A percentile compares a stretch with the other conserved stretches of the same genome.
These are phyloP conservation scores for Meloidogyne hapla DNA, from an alignment of 1,140 invertebrate species.

Conservation along the genomic window DNA sequence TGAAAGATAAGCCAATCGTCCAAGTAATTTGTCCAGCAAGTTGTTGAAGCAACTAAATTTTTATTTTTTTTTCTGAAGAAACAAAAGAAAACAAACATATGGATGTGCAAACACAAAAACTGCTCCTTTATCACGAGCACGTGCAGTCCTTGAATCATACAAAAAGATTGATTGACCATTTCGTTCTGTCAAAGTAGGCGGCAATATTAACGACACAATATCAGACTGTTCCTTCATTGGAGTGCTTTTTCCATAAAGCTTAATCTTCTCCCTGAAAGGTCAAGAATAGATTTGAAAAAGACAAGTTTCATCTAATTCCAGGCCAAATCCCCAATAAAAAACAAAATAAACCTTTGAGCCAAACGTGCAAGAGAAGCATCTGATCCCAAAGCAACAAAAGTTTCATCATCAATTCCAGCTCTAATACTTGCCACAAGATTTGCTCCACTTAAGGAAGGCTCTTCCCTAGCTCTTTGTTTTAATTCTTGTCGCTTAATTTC, in stretches of 20 bases:
- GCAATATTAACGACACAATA: background rate
- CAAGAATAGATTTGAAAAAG: too few relatives aligned
- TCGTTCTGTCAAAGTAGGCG: background rate
- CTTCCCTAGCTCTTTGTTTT: background rate
- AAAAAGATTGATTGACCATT: constrained; percentile 6
- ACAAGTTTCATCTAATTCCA: too few relatives aligned
- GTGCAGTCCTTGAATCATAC: background rate
- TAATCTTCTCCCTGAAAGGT: background rate
- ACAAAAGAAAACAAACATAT: constrained; percentile 1
- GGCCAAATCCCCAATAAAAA: too few relatives aligned
- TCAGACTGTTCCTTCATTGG: background rate
- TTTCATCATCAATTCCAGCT: constrained; percentile 13
- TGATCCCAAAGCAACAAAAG: constrained; percentile 7
- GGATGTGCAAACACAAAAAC: constrained; percentile 14
- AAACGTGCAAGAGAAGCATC: background rate
- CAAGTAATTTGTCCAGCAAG: background rate
- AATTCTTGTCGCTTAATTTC: constrained; percentile 5
- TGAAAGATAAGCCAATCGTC: background rate
- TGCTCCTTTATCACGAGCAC: background rate
- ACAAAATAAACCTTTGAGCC: too few relatives aligned
- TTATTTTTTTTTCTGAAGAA: too few relatives aligned
- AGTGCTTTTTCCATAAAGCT: background rate
- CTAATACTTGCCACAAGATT: background rate
- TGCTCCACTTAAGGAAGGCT: background rate
- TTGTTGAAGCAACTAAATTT: background rate